These are phyloP conservation scores for Phocoena sinus DNA, from an alignment of 2,113 vertebrate genomes.

Conservation along the genomic window DNA sequence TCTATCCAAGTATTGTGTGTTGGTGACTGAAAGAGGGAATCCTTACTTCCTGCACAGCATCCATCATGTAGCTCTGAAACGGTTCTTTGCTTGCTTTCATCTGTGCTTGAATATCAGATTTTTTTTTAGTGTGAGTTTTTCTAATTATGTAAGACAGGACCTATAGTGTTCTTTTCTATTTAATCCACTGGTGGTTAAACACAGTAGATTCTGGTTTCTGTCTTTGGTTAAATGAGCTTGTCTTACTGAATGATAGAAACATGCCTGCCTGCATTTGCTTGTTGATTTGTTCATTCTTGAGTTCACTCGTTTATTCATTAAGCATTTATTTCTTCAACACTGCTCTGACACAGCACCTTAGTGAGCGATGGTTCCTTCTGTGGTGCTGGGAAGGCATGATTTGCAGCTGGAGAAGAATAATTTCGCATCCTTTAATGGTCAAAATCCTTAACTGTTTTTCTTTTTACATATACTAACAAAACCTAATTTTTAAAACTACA, in stretches of 20 bases:
- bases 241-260: neutral
- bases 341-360: neutral
- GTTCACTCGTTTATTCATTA: neutral
- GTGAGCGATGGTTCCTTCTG: neutral
- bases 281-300: neutral
- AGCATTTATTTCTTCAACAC: neutral
- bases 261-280: neutral
- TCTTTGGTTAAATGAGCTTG: neutral
- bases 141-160: neutral
- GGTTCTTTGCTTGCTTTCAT: neutral
- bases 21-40: neutral
- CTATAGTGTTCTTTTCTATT: neutral
- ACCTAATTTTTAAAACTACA: slow-evolving; percentile 13
- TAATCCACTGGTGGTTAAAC: neutral
- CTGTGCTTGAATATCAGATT: neutral
- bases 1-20: neutral
- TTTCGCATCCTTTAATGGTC: neutral
- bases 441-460: neutral
- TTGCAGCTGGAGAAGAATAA: neutral
- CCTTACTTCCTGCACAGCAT: neutral
- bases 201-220: neutral
- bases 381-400: neutral
- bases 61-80: neutral
- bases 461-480: neutral
- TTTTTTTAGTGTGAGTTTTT: neutral